These are phyloP conservation scores for Collichthys lucidus DNA, from an alignment of 2,113 vertebrate genomes.

Conservation along the genomic window DNA sequence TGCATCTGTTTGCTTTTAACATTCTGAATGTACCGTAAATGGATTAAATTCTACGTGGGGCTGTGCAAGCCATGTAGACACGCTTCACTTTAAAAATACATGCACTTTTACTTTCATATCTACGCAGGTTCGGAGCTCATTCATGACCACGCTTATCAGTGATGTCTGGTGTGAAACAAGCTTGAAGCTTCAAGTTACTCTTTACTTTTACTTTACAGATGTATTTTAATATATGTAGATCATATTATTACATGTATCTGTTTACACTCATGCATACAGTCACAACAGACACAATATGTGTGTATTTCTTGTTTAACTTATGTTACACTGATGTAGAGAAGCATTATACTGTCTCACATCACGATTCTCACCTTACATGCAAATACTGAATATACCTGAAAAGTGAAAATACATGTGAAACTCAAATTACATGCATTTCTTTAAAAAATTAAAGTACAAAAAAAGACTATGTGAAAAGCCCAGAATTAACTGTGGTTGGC, in stretches of 20 bases:
- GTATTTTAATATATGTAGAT: too few relatives aligned
- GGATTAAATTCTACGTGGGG: background rate
- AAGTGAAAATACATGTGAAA: constrained; percentile 13
- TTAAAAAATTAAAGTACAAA: background rate
- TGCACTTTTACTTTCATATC: too few relatives aligned
- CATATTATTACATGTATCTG: too few relatives aligned
- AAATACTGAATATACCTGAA: background rate
- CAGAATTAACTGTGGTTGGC: background rate
- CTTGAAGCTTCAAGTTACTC: too few relatives aligned
- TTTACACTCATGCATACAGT: too few relatives aligned
- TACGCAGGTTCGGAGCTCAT: background rate
- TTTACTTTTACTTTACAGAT: too few relatives aligned
- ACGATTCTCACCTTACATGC: background rate
- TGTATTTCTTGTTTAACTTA: too few relatives aligned
- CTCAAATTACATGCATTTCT: background rate
- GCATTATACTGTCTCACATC: background rate
- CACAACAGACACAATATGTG: too few relatives aligned
- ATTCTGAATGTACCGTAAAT: background rate
- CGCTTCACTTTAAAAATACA: background rate
- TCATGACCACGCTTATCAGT: too few relatives aligned
- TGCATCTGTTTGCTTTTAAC: background rate
- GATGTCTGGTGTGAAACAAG: too few relatives aligned
- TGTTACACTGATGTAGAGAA: background rate
- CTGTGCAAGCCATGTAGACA: background rate
- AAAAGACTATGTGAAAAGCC: background rate